Percentiles rank a stretch among this genome's conserved stretches.
phyloP scores from a whole-genome alignment of 2,888 invertebrate species.

The Anoplius nigerrimus region DNA sequence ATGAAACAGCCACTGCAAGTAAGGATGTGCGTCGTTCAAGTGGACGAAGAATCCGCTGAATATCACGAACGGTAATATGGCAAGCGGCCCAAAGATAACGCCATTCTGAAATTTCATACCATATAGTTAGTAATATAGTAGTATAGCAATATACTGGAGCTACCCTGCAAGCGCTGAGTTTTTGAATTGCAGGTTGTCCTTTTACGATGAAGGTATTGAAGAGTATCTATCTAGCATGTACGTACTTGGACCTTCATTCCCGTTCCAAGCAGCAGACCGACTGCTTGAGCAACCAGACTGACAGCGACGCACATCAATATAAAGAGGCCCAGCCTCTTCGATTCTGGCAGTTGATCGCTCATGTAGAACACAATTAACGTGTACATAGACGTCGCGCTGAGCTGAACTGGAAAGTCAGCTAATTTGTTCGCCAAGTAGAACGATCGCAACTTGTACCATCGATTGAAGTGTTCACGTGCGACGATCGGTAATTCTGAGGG shows the following conservation, averaged over 20 bases:
- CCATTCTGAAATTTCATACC: slow-evolving; percentile 85
- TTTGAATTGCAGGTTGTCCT: too few relatives aligned
- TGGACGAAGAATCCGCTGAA: slow-evolving; percentile 96
- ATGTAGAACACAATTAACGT: slow-evolving; percentile 88
- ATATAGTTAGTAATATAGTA: too few relatives aligned
- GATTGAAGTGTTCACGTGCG: slow-evolving; percentile 89
- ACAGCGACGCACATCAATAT: slow-evolving; percentile 84
- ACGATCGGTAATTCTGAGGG: slow-evolving; percentile 89
- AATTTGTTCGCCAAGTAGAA: slow-evolving; percentile 88
- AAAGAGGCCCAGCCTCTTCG: slow-evolving; percentile 83
- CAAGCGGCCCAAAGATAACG: slow-evolving; percentile 91
- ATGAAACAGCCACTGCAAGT: slow-evolving; percentile 90
- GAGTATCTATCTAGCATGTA: not conserved
- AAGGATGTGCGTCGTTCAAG: slow-evolving; percentile 85
- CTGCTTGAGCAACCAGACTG: slow-evolving; percentile 89
- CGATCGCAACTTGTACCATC: slow-evolving; percentile 91
- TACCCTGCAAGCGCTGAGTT: too few relatives aligned
- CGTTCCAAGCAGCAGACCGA: slow-evolving; percentile 91
- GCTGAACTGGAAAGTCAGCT: slow-evolving; percentile 89
- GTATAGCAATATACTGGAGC: too few relatives aligned
- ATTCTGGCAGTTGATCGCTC: slow-evolving; percentile 90
- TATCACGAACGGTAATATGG: slow-evolving; percentile 89
- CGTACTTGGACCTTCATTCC: slow-evolving; percentile 85
- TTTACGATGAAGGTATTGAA: too few relatives aligned
- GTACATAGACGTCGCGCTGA: slow-evolving; percentile 82